Evolutionary conservation across 1,140 invertebrate species (phyloP), one percentile per base, ranked within the genome.

Genomic region (Colletes gigas): DNA sequence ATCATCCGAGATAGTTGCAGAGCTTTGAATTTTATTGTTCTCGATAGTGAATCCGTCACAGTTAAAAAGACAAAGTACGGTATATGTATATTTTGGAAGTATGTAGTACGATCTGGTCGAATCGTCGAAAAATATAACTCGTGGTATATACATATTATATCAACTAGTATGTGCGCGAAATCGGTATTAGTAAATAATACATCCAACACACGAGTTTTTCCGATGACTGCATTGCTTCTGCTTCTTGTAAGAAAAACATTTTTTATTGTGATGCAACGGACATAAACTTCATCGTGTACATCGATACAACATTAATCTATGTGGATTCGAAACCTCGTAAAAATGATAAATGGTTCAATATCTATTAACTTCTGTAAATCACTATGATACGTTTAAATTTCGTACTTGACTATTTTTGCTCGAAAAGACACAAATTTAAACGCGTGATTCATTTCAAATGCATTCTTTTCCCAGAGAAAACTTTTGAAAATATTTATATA

Each of bases 101-200:
- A 30, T 30, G 15, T 54, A 47, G 19, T 44, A 39, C 39, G 41
- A 4, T 54, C 55, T 21, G 47, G 54, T 55, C 8, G 47, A 30
- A 14, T 3, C 21, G 1, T 21, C 39, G 10, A 10, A 50, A 50
- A 50, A 50, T 50, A 50, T 50, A 10, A 50, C 10, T 50, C 50
- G 30, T 52, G 8, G 44, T 4, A 47, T 52, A 50, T n/a, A 21
- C 1, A 14, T 8, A 17, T 30, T 39, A 60, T 54, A 21, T 17
- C 0, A 44, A 19, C 44, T 21, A 10, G 14, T n/a, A 14, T 21
- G 47, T 55, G 59, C n/a, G 12, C n/a, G 59, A 17, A 60, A 70
- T 69, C 19, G 59, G 14, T 71, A 63, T 71, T 78, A 72, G 69
- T 65, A 73, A 63, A 72, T 19, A 78, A 55, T 63, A 47, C 30